These are phyloP conservation scores for Cyclura pinguis DNA, from an alignment of 2,797 vertebrate species.

Conservation along the genomic window DNA sequence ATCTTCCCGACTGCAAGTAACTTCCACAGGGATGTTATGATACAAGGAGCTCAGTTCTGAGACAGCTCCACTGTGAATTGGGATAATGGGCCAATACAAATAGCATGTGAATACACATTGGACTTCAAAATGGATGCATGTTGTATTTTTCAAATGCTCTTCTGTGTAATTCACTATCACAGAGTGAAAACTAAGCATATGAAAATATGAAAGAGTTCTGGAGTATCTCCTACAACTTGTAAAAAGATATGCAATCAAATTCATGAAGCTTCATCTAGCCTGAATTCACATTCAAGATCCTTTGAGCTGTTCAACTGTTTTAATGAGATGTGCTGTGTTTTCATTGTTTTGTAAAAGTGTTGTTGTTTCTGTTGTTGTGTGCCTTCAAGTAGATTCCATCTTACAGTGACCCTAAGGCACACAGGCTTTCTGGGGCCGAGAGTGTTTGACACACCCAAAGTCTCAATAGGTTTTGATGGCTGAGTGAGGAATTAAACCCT, in stretches of 20 bases:
- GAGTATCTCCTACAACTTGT: not conserved
- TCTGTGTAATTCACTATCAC: not conserved
- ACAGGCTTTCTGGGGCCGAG: no score
- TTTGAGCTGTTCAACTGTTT: no score
- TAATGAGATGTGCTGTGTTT: no score
- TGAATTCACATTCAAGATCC: not conserved
- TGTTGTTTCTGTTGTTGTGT: no score
- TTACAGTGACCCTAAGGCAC: no score
- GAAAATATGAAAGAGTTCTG: not conserved
- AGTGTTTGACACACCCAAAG: no score
- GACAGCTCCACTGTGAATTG: not conserved
- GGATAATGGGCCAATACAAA: not conserved
- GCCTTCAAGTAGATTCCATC: no score
- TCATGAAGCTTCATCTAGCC: not conserved
- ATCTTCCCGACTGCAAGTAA: not conserved
- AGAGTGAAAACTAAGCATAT: not conserved
- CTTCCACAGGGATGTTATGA: not conserved
- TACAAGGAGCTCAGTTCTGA: not conserved
- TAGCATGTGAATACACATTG: not conserved
- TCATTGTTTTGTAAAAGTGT: no score
- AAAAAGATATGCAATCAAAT: not conserved
- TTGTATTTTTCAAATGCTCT: not conserved
- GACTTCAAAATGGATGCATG: not conserved
- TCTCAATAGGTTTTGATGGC: no score
- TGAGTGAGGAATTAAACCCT: no score